Base-by-base conservation (phyloP, 2,888 invertebrate species). In the Drosophila diplacantha region DNA sequence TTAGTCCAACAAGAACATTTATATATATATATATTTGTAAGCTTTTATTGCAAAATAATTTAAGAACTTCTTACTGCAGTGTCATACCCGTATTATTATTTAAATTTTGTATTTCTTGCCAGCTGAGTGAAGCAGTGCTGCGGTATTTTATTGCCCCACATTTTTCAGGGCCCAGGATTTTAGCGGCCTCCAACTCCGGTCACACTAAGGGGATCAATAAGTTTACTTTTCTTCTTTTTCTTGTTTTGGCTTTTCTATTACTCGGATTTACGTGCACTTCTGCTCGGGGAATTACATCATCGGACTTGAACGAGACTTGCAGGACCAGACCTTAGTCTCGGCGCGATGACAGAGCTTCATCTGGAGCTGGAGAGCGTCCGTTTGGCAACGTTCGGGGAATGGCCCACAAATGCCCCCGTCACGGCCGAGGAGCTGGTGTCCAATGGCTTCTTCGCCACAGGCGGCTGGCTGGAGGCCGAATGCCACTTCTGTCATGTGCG, bases 401-500 rank as follows among this genome's bases (percentile, higher is more conserved):
- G 78, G 78, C 78, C 78, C 12, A 46, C 67, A 32, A 78, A 78
- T 39, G 80, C 78, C 7, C 78, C 78, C 22, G 78, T 78, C n/a
- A 63, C 66, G 31, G 58, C 68, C 1, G 64, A 63, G 14, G 78
- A 78, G 31, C 43, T 78, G 44, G 78, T 73, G 1, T 52, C 59
- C 22, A 94, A 93, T 20, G 95, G 95, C 1, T 95, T 95, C 86
- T 95, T 91, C 85, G 93, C 92, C 66, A 93, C 92, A 5, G 93
- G 93, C 9, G 90, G 90, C 72, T 91, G 90, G 54, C 88, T 92
- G 9, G 93, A 92, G 81, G 94, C 94, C n/a, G 91, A 94, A 86
- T 96, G 95, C 85, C 93, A 94, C 85, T 90, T 92, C 79, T 96
- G 95, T 87, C 92, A 91, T 51, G 89, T 90, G 43, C 91, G 90